phyloP scores from a whole-genome alignment of 2,113 vertebrate genomes.

The Corythoichthys haematopterus region DNA sequence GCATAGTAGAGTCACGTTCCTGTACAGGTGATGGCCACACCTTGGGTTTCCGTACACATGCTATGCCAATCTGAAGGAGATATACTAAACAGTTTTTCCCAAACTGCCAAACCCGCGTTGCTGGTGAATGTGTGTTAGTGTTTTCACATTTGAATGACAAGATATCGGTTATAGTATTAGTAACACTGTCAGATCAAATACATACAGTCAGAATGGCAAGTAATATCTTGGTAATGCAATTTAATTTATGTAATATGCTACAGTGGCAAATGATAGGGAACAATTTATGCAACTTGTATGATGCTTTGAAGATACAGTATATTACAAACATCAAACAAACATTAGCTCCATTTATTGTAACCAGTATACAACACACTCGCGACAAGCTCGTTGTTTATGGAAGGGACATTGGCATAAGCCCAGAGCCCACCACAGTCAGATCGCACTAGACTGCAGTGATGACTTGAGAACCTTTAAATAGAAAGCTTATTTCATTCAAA shows the following conservation, averaged over 20 bases:
- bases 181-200: neutral
- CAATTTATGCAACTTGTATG: neutral
- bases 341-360: neutral
- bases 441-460: neutral
- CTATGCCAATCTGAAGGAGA: conserved; percentile 5
- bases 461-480: neutral
- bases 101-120: conserved; percentile 4
- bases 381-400: neutral
- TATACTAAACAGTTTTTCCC: neutral
- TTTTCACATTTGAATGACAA: neutral
- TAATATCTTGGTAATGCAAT: neutral
- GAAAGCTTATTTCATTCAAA: neutral
- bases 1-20: conserved; percentile 62
- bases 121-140: conserved; percentile 15
- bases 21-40: conserved; percentile 53
- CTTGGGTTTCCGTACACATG: conserved; percentile 20
- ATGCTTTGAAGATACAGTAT: neutral
- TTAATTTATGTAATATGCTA: neutral
- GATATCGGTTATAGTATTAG: conserved; percentile 27
- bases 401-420: too few species aligned
- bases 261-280: neutral
- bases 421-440: neutral
- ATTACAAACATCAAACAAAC: neutral
- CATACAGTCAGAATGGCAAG: neutral
- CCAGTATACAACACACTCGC: neutral